A percentile compares a stretch with the other conserved stretches of the same genome.
These are phyloP conservation scores for Tetranychus cinnabarinus DNA, from an alignment of 1,140 invertebrate species.

Conservation along the genomic window DNA sequence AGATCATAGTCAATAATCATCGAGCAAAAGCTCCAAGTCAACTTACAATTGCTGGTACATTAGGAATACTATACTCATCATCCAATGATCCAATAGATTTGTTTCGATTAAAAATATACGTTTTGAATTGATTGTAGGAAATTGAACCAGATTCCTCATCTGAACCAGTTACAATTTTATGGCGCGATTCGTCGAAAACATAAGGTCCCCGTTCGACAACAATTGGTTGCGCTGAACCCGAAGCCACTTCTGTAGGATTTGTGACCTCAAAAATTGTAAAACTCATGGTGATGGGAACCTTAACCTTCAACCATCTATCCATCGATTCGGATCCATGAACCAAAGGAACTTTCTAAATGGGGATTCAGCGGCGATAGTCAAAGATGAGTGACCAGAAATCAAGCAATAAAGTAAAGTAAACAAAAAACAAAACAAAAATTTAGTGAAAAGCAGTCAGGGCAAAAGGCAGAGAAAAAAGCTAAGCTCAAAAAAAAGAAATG, in stretches of 20 bases:
- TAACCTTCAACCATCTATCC: not conserved
- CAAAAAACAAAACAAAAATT: not conserved
- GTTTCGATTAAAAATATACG: conserved; percentile 4
- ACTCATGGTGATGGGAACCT: not conserved
- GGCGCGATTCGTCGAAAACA: conserved; percentile 16
- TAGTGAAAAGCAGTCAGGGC: not conserved
- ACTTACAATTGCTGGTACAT: conserved; percentile 20
- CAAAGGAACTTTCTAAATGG: not conserved
- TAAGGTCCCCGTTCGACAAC: conserved; percentile 33
- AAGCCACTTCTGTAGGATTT: not conserved
- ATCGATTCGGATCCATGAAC: not conserved
- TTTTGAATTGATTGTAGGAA: conserved; percentile 18
- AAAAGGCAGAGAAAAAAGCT: not conserved
- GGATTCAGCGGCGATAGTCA: not conserved
- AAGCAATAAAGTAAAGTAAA: no score
- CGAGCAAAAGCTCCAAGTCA: no score
- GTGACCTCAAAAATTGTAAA: not conserved
- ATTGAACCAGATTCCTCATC: conserved; percentile 12
- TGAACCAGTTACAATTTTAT: conserved; percentile 17
- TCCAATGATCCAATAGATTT: conserved; percentile 15
- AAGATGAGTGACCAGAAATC: not conserved
- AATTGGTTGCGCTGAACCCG: conserved; percentile 34
- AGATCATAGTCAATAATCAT: not conserved
- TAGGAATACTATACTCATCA: conserved; percentile 20
- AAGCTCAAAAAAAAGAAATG: not conserved